These are phyloP conservation scores for Zaprionus tsacasi DNA, from an alignment of 1,140 invertebrate species.

Conservation along the genomic window DNA sequence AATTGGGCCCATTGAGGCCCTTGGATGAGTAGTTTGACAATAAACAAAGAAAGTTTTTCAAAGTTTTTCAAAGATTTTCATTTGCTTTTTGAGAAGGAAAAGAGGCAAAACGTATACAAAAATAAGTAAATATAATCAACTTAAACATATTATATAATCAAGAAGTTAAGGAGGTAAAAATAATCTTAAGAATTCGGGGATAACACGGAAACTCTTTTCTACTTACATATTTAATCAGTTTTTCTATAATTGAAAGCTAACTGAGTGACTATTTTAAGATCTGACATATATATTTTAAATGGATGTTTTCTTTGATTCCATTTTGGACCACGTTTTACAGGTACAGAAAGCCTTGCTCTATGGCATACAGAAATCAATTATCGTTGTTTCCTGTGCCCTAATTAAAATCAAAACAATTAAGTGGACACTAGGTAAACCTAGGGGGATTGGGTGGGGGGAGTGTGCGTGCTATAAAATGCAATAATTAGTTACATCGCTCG, in stretches of 20 bases:
- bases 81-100: neutral
- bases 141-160: too few species aligned
- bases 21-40: neutral
- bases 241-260: neutral
- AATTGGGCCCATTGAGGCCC: conserved; percentile 33
- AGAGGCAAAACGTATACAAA: neutral
- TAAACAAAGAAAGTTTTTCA: neutral
- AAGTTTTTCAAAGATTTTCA: neutral
- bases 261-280: neutral
- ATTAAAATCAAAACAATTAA: conserved; percentile 33
- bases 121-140: too few species aligned
- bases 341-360: neutral
- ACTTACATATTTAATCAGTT: too few species aligned
- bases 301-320: neutral
- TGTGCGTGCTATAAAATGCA: conserved; percentile 7
- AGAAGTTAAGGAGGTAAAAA: neutral
- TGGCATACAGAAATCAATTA: conserved; percentile 21
- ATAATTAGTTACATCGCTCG: conserved; percentile 27
- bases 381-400: conserved; percentile 35
- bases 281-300: neutral
- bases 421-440: neutral
- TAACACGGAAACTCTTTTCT: too few species aligned
- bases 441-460: neutral
- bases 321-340: neutral
- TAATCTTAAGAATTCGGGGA: too few species aligned